A percentile compares a stretch with the other conserved stretches of the same genome.
Conservation (phyloP, 2,797 vertebrate species). For the Aselliscus stoliczkanus region DNA sequence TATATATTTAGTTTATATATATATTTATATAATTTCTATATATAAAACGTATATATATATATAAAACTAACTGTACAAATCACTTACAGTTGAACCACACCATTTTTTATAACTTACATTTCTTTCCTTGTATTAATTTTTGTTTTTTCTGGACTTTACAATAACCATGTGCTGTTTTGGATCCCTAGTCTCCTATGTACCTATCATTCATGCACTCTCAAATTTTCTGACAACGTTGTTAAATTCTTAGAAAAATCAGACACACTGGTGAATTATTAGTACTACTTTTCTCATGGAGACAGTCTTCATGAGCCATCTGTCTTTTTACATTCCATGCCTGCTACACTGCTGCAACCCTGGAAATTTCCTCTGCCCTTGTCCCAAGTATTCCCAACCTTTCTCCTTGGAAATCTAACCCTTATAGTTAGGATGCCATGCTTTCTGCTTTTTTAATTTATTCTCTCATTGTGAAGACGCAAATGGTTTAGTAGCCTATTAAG, state of each 20-base stretch:
- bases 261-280: not conserved
- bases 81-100: not conserved
- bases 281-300: not conserved
- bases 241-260: not conserved
- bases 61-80: not conserved
- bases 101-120: not conserved
- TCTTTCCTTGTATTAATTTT: not conserved
- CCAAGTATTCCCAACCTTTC: not conserved
- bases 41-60: not conserved
- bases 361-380: not conserved
- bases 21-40: too few relatives aligned
- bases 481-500: not conserved
- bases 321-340: not conserved
- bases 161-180: not conserved
- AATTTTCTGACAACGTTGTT: not conserved
- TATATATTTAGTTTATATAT: not conserved
- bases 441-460: not conserved
- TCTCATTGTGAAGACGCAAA: not conserved
- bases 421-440: not conserved
- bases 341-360: not conserved
- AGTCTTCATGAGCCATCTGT: not conserved
- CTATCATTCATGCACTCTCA: not conserved
- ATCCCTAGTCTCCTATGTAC: not conserved
- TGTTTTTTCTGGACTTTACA: not conserved
- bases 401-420: not conserved